These are phyloP conservation scores for Leguminivora glycinivorella DNA, from an alignment of 1,140 invertebrate species.

Conservation along the genomic window DNA sequence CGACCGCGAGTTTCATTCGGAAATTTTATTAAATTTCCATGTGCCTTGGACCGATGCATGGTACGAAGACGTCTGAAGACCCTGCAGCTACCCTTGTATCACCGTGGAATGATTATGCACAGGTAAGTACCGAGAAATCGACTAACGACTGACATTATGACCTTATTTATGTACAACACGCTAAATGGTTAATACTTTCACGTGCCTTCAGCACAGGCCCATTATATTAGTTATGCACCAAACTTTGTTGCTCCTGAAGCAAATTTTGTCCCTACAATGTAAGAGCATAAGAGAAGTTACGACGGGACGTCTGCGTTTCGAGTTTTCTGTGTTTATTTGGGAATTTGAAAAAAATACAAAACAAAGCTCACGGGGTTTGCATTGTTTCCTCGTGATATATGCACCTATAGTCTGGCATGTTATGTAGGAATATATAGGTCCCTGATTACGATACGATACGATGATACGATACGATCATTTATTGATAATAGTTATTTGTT, in stretches of 20 bases:
- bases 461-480: too few relatives aligned
- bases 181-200: slow-evolving; percentile 32
- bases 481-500: too few relatives aligned
- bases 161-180: slow-evolving; percentile 9
- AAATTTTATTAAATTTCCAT: neutral
- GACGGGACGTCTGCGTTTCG: neutral
- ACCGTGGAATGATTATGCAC: slow-evolving; percentile 44
- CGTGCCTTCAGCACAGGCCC: neutral
- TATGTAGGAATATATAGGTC: too few relatives aligned
- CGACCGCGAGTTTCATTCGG: slow-evolving; percentile 3
- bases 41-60: neutral
- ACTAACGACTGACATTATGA: neutral
- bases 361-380: too few relatives aligned
- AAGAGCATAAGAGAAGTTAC: neutral
- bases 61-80: neutral
- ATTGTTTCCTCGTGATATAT: too few relatives aligned
- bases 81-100: slow-evolving; percentile 2
- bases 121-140: slow-evolving; percentile 42
- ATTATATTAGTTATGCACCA: neutral
- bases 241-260: neutral
- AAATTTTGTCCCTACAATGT: neutral
- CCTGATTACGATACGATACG: too few relatives aligned
- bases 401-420: too few relatives aligned
- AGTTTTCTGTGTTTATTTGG: neutral
- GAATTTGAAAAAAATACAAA: neutral